A percentile compares a stretch with the other conserved stretches of the same genome.
Conservation (phyloP, 2,113 vertebrate species). For the Mola mola region DNA sequence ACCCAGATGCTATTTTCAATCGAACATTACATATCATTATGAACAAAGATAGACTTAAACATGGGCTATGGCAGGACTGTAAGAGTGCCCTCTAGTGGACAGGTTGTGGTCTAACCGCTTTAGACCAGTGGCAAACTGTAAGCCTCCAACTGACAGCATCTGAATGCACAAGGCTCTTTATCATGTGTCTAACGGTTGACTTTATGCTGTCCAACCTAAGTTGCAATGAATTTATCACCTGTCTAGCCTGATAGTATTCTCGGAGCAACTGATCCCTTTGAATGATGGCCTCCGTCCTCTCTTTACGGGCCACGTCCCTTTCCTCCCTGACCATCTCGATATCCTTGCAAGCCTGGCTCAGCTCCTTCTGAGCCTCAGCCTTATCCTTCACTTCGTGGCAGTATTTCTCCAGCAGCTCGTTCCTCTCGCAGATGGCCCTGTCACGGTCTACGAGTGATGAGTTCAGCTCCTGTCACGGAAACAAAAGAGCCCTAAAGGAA, state of each 20-base stretch:
- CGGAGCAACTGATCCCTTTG: constrained; percentile 89
- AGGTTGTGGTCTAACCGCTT: constrained; percentile 8
- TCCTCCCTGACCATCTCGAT: constrained; percentile 90
- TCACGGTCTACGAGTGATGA: constrained; percentile 90
- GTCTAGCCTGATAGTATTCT: constrained; percentile 90
- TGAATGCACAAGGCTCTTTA: constrained; percentile 15
- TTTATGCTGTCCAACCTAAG: constrained; percentile 1
- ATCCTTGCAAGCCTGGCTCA: constrained; percentile 92
- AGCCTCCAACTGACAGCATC: constrained; percentile 32
- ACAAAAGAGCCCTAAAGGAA: too few species aligned
- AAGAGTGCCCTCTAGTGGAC: constrained; percentile 36
- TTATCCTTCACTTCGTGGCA: constrained; percentile 92
- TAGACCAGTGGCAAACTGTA: constrained; percentile 19
- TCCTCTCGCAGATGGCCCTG: constrained; percentile 88
- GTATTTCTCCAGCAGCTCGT: constrained; percentile 93
- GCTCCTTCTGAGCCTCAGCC: constrained; percentile 89
- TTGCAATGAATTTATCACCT: constrained; percentile 72
- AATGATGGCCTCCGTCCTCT: constrained; percentile 90
- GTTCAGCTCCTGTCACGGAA: constrained; percentile 82
- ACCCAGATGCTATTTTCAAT: not conserved
- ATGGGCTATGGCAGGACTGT: not conserved
- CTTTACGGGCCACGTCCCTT: constrained; percentile 88
- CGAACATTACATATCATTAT: too few species aligned
- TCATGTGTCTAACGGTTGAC: constrained; percentile 33
- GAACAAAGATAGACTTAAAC: too few species aligned